These are phyloP conservation scores for Ceuthmochares aereus DNA, from an alignment of 2,113 vertebrate genomes.

Conservation along the genomic window DNA sequence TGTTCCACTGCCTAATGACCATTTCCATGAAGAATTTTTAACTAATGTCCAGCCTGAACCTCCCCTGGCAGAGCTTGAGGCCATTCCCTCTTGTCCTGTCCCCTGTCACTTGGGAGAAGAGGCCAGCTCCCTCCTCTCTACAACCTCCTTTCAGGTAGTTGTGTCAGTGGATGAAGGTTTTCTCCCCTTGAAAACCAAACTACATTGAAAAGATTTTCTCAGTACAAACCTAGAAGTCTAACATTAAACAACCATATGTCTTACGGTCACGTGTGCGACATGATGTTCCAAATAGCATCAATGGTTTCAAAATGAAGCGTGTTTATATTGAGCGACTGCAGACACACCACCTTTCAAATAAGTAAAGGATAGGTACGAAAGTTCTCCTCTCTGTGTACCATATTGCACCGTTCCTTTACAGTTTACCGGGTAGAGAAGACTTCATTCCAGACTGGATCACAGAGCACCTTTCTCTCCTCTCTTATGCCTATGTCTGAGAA, in stretches of 20 bases:
- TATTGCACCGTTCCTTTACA: background rate
- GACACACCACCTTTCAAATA: background rate
- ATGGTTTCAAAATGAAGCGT: background rate
- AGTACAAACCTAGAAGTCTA: background rate
- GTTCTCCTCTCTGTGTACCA: background rate
- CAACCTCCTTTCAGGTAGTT: too few relatives aligned
- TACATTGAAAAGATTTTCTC: background rate
- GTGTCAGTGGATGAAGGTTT: background rate
- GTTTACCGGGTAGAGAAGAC: background rate
- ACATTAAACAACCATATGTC: background rate
- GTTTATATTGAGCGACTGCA: background rate
- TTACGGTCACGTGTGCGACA: accelerated
- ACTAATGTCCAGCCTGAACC: too few relatives aligned
- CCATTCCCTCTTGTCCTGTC: too few relatives aligned
- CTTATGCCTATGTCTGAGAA: background rate
- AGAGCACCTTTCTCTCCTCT: background rate
- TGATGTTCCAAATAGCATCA: background rate
- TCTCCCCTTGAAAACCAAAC: background rate
- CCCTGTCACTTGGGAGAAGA: too few relatives aligned
- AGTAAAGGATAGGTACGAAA: background rate
- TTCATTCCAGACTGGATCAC: background rate
- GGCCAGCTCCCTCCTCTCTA: too few relatives aligned
- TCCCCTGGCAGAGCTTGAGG: too few relatives aligned
- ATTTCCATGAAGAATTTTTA: too few relatives aligned
- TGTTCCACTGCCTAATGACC: too few relatives aligned